A percentile compares a stretch with the other conserved stretches of the same genome.
Conservation (phyloP, 2,113 vertebrate species). For the Rhizomys pruinosus region DNA sequence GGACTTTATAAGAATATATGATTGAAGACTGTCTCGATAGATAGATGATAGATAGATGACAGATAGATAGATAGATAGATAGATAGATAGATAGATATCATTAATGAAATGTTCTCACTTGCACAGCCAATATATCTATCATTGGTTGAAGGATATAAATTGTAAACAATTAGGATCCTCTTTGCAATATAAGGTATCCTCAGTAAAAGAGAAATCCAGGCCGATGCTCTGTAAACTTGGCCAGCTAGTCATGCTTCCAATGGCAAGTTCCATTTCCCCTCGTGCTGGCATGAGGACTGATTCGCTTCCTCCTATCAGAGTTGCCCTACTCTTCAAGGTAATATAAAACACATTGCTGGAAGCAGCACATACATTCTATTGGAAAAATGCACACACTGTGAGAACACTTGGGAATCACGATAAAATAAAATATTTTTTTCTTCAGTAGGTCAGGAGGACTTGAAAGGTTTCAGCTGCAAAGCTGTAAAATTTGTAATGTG, state of each 20-base stretch:
- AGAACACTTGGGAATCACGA: conserved; percentile 85
- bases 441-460: conserved; percentile 83
- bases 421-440: conserved; percentile 85
- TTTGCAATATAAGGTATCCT: background rate
- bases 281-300: conserved; percentile 77
- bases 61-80: no score
- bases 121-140: conserved; percentile 14
- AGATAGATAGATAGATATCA: no score
- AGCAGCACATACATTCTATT: conserved; percentile 79
- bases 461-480: conserved; percentile 86
- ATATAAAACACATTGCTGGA: conserved; percentile 89
- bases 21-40: no score
- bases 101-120: conserved; percentile 32
- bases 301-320: conserved; percentile 83
- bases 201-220: conserved; percentile 36
- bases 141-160: background rate
- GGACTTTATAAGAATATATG: background rate
- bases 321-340: conserved; percentile 84
- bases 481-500: conserved; percentile 83
- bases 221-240: conserved; percentile 31
- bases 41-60: no score
- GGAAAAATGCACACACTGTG: conserved; percentile 80
- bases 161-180: conserved; percentile 37
- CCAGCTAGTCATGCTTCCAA: conserved; percentile 62
- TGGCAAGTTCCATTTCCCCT: conserved; percentile 80